Conservation (phyloP, 2,888 invertebrate genomes). For the Apodemia duryi region DNA sequence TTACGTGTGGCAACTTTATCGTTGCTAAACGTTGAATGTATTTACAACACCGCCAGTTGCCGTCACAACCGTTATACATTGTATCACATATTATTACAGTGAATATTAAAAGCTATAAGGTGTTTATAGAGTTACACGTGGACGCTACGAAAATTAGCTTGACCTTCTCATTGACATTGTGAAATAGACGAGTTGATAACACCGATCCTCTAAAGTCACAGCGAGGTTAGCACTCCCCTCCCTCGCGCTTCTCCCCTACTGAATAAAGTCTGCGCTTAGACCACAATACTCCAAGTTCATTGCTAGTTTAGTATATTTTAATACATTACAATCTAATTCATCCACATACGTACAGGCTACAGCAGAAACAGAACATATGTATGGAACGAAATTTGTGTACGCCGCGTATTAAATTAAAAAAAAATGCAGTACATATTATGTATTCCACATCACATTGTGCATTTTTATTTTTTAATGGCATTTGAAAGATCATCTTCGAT, state of each 20-base stretch:
- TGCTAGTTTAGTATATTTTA: slow-evolving; percentile 38
- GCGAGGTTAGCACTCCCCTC: slow-evolving; percentile 70
- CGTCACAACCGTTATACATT: slow-evolving; percentile 52
- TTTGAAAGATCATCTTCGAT: neutral
- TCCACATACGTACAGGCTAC: slow-evolving; percentile 13
- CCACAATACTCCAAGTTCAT: slow-evolving; percentile 46
- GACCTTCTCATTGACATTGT: slow-evolving; percentile 80
- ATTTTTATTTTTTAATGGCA: slow-evolving; percentile 2
- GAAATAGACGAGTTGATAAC: slow-evolving; percentile 77
- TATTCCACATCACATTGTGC: neutral
- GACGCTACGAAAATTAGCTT: slow-evolving; percentile 66
- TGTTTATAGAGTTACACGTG: slow-evolving; percentile 44
- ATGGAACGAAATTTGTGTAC: neutral
- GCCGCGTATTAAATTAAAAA: too few relatives aligned
- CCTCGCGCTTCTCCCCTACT: slow-evolving; percentile 49
- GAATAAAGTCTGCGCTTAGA: slow-evolving; percentile 43
- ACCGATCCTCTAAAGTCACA: slow-evolving; percentile 74
- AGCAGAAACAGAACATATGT: neutral
- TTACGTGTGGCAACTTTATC: slow-evolving; percentile 76
- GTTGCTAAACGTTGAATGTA: slow-evolving; percentile 76
- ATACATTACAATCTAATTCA: slow-evolving; percentile 16
- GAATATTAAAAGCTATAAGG: slow-evolving; percentile 19
- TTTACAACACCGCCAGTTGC: slow-evolving; percentile 75
- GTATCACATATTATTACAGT: slow-evolving; percentile 22
- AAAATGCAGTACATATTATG: neutral